Evolutionary conservation across 2,797 vertebrate species (phyloP), one percentile per base, ranked within the genome.

Genomic region (Lophotriccus pileatus): DNA sequence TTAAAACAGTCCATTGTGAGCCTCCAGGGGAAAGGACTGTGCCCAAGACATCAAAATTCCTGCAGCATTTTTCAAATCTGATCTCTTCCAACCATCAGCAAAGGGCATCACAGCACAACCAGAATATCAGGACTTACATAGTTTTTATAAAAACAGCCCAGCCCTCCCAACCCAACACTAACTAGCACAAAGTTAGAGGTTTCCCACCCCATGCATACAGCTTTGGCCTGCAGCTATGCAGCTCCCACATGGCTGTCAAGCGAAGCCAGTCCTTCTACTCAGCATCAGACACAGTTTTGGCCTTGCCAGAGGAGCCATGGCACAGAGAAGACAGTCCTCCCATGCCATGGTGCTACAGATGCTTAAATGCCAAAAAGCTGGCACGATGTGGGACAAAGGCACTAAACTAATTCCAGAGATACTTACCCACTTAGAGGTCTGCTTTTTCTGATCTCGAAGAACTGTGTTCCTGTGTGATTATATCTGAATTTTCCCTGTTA

Each of bases 391-490:
- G n/a, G 46, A 46, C 46, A 50, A 60, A 28, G 36, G 20, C 39
- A n/a, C 37, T 6, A 66, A 2, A 14, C 10, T 44, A 58, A 3
- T 44, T 25, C 55, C 74, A 52, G 22, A 36, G 84, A 66, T 76
- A 98, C 99, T 98, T 97, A 99, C 99, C 99, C 99, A 92, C 98
- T 99, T 56, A 99, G 97, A 44, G 99, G 99, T 93, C 99, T 98
- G 88, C 98, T 98, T 98, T 99, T 99, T 97, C 99, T 99, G 95
- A 99, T 99, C 97, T 99, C 99, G 66, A 99, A 99, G 98, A 99
- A 99, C 97, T 99, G 99, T 27, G 99, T 99, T 97, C 99, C 99
- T 2, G 99, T 99, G 94, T 99, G 99, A 98, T 99, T 99, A 97
- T 99, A 99, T 98, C 99, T 99, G 98, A 89, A 79, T 94, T 89